phyloP scores from a whole-genome alignment of 2,113 vertebrate genomes.

The Rutilus rutilus region DNA sequence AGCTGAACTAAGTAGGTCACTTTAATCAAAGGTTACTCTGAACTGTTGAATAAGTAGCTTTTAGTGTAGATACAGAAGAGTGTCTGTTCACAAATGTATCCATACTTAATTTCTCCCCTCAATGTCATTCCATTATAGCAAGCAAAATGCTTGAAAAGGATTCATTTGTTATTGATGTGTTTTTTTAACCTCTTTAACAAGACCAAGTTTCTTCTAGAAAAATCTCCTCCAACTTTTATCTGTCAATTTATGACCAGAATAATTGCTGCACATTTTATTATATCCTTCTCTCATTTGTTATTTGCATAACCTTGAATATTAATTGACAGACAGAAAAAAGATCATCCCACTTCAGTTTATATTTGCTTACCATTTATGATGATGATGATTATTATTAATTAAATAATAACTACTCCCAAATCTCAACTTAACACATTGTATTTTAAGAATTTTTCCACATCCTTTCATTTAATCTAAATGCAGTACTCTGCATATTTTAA shows the following conservation, averaged over 20 bases:
- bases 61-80: background rate
- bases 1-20: background rate
- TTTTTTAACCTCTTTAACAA: background rate
- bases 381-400: too few species aligned
- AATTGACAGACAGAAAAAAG: background rate
- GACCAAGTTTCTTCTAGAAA: background rate
- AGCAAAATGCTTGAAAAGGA: background rate
- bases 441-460: background rate
- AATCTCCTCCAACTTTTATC: background rate
- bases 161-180: background rate
- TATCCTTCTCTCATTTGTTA: background rate
- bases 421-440: background rate
- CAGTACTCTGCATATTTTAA: background rate
- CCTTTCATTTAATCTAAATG: background rate
- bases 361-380: background rate
- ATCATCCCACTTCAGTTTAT: background rate
- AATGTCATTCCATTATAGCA: background rate
- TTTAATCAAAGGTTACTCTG: background rate
- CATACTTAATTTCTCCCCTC: background rate
- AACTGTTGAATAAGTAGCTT: background rate
- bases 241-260: background rate
- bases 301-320: background rate
- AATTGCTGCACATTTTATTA: background rate
- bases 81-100: background rate
- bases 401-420: background rate